Conservation (phyloP, 1,140 invertebrate species). For the Orussus abietinus region DNA sequence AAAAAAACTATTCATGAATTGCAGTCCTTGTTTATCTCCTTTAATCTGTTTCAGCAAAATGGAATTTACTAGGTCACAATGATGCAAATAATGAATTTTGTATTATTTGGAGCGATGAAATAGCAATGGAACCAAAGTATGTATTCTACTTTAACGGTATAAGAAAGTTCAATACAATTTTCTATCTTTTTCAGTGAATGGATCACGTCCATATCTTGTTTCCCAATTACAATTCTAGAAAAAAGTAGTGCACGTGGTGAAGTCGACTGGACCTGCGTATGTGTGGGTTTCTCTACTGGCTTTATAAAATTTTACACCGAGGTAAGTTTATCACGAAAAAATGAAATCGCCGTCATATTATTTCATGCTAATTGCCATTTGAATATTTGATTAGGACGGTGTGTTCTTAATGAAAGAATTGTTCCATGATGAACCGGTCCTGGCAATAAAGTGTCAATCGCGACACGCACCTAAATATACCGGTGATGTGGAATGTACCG, state of each 20-base stretch:
- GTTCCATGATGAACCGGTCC: constrained; percentile 77
- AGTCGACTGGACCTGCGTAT: constrained; percentile 92
- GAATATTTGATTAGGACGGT: constrained; percentile 59
- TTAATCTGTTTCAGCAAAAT: constrained; percentile 47
- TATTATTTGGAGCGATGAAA: constrained; percentile 46
- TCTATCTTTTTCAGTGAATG: constrained; percentile 50
- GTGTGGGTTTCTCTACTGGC: constrained; percentile 82
- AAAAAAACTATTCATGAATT: constrained; percentile 3
- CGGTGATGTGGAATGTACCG: constrained; percentile 59
- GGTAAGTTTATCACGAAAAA: constrained; percentile 42
- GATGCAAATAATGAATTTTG: constrained; percentile 53
- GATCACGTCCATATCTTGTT: constrained; percentile 57
- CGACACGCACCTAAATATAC: constrained; percentile 60
- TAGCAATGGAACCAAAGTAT: constrained; percentile 45
- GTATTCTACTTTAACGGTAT: constrained; percentile 16
- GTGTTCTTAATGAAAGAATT: constrained; percentile 78
- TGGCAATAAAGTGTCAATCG: constrained; percentile 78
- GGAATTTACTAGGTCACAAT: constrained; percentile 51
- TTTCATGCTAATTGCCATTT: constrained; percentile 12
- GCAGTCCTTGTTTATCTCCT: neutral
- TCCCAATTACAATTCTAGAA: constrained; percentile 67
- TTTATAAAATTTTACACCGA: constrained; percentile 85
- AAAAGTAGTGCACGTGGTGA: constrained; percentile 63
- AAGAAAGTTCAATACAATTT: constrained; percentile 21
- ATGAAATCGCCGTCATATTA: constrained; percentile 5